Evolutionary conservation across 2,113 vertebrate species (phyloP).

Genomic region (Takifugu flavidus): DNA sequence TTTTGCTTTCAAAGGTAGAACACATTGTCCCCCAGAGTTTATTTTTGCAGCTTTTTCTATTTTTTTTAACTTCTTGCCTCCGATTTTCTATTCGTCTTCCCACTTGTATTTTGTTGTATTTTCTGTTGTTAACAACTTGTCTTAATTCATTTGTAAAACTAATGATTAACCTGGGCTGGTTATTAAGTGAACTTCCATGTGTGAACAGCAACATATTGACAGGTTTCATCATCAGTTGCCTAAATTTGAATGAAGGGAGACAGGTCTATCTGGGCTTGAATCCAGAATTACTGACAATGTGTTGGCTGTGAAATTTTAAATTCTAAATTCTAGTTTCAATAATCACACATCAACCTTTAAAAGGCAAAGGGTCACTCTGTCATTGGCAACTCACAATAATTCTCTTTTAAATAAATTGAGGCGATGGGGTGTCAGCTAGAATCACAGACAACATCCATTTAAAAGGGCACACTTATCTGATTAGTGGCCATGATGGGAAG

Average conservation of each 20-base stretch:
- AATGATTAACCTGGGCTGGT: too few species aligned
- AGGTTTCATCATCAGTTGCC: too few species aligned
- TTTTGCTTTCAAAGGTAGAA: too few species aligned
- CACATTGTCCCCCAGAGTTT: too few species aligned
- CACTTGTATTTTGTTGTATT: too few species aligned
- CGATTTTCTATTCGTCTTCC: background rate
- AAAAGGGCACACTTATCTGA: slow-evolving; percentile 64
- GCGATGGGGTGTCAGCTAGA: slow-evolving; percentile 28
- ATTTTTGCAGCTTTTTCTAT: too few species aligned
- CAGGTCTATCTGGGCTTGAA: too few species aligned
- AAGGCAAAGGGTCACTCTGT: slow-evolving; percentile 44
- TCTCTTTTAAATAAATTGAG: slow-evolving; percentile 51
- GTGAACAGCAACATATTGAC: too few species aligned
- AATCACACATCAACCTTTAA: slow-evolving; percentile 57
- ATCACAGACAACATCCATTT: slow-evolving; percentile 55
- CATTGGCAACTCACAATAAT: slow-evolving; percentile 45
- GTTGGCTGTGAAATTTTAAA: slow-evolving; percentile 46
- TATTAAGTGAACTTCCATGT: too few species aligned
- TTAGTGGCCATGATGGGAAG: slow-evolving; percentile 52
- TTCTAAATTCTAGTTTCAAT: slow-evolving; percentile 51
- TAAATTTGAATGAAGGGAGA: too few species aligned
- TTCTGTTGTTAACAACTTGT: too few species aligned
- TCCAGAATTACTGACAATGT: slow-evolving; percentile 23
- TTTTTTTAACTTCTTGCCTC: background rate
- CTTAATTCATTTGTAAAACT: too few species aligned